phyloP scores from a whole-genome alignment of 2,113 vertebrate species.

The Stomatorhinus ivindoensis region DNA sequence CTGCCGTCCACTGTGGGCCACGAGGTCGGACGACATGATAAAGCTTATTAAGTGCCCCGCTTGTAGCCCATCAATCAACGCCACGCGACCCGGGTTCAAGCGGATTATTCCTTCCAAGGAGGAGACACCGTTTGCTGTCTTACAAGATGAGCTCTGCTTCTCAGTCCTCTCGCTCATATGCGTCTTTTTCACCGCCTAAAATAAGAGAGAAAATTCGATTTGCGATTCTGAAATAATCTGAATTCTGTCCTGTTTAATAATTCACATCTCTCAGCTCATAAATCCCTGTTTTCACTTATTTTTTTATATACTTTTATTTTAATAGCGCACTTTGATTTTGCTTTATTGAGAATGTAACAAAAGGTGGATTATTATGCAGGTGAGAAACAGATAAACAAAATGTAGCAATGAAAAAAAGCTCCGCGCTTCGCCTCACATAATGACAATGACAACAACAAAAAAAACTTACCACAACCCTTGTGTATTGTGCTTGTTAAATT shows the following conservation, averaged over 20 bases:
- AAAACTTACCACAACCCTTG: not conserved
- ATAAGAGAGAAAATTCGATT: not conserved
- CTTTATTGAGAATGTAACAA: not conserved
- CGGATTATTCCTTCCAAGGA: conserved; percentile 50
- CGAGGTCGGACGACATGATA: conserved; percentile 51
- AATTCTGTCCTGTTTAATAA: not conserved
- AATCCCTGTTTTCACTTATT: not conserved
- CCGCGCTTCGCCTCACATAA: not conserved
- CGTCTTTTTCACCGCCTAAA: not conserved
- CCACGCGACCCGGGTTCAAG: conserved; percentile 47
- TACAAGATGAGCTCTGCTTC: conserved; percentile 43
- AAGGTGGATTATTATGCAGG: not conserved
- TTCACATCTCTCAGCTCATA: not conserved
- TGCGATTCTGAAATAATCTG: not conserved
- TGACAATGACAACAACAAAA: not conserved
- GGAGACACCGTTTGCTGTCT: conserved; percentile 46
- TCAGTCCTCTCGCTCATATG: not conserved
- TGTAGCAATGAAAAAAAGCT: not conserved
- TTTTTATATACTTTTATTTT: not conserved
- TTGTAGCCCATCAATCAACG: conserved; percentile 56
- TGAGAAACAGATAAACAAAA: not conserved
- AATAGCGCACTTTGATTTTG: not conserved
- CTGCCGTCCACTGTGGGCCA: conserved; percentile 42
- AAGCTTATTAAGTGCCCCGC: conserved; percentile 61
- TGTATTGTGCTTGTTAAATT: conserved; percentile 15